Conservation (phyloP, 2,797 vertebrate species). For the Coreius guichenoti region DNA sequence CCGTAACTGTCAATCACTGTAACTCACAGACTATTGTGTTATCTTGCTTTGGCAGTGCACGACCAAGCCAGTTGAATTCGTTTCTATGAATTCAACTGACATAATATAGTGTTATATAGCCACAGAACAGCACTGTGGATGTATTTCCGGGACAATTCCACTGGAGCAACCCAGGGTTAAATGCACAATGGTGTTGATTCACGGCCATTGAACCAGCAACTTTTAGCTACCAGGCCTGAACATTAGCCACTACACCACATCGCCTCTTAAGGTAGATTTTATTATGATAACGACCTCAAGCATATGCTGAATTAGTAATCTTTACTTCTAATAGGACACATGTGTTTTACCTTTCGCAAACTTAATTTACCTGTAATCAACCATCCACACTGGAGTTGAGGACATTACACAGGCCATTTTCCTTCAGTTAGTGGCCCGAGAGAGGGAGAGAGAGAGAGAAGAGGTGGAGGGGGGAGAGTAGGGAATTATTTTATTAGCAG, state of each 20-base stretch:
- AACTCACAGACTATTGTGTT: not conserved
- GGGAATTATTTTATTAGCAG: slow-evolving; percentile 8
- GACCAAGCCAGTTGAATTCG: not conserved
- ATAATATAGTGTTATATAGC: not conserved
- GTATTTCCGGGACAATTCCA: not conserved
- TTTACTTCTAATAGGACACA: slow-evolving; percentile 22
- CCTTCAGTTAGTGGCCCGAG: not conserved
- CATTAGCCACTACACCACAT: not conserved
- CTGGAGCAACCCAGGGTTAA: not conserved
- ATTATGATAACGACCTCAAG: slow-evolving; percentile 16
- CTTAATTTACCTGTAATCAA: slow-evolving; percentile 34
- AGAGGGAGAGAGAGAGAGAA: not conserved
- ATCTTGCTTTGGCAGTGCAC: not conserved
- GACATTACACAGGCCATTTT: slow-evolving; percentile 24
- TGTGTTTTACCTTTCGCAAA: slow-evolving; percentile 16
- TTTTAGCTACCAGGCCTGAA: not conserved
- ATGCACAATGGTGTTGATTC: slow-evolving; percentile 7
- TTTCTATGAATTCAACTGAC: not conserved
- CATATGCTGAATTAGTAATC: slow-evolving; percentile 27
- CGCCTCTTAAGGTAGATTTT: not conserved
- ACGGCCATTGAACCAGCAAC: not conserved
- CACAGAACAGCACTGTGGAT: not conserved
- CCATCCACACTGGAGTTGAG: not conserved
- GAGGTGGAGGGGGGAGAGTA: not conserved
- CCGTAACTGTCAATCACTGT: not conserved